Percentiles rank a stretch among this genome's conserved stretches.
These are phyloP conservation scores for Diabrotica balteata DNA, from an alignment of 2,888 invertebrate genomes.

Conservation along the genomic window DNA sequence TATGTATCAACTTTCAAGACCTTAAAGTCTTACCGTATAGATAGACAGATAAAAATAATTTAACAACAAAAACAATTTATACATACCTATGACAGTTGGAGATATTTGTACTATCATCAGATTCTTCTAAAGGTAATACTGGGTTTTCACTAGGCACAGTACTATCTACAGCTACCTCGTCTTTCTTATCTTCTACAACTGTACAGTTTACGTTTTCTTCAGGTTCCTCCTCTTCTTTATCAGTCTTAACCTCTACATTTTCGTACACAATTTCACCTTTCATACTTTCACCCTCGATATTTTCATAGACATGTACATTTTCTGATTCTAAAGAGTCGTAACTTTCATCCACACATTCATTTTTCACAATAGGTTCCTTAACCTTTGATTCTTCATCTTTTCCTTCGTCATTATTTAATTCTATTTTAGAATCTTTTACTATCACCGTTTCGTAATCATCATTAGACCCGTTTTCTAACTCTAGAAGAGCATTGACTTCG, in stretches of 20 bases:
- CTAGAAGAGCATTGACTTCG: conserved; percentile 72
- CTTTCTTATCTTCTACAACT: conserved; percentile 49
- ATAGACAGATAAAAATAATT: too few species aligned
- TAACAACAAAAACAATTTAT: too few species aligned
- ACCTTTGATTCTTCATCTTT: conserved; percentile 33
- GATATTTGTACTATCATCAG: conserved; percentile 30
- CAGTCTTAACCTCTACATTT: conserved; percentile 40
- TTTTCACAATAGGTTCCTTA: conserved; percentile 21
- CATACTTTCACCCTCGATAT: conserved; percentile 47
- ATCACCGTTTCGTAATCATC: conserved; percentile 32
- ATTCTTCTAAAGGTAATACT: conserved; percentile 36
- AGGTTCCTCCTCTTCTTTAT: conserved; percentile 29
- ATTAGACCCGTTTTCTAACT: conserved; percentile 49
- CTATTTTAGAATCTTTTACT: conserved; percentile 12
- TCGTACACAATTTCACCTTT: conserved; percentile 33
- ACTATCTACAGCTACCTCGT: conserved; percentile 24
- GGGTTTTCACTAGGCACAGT: conserved; percentile 31
- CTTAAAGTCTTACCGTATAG: too few species aligned
- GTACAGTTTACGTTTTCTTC: conserved; percentile 41
- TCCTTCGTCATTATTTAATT: conserved; percentile 15
- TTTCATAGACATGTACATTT: conserved; percentile 53
- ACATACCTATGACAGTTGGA: conserved; percentile 42
- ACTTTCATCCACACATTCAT: conserved; percentile 38
- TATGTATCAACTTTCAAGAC: too few species aligned
- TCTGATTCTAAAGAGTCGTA: conserved; percentile 54